phyloP scores from a whole-genome alignment of 2,797 vertebrate genomes.

The Lophotriccus pileatus region DNA sequence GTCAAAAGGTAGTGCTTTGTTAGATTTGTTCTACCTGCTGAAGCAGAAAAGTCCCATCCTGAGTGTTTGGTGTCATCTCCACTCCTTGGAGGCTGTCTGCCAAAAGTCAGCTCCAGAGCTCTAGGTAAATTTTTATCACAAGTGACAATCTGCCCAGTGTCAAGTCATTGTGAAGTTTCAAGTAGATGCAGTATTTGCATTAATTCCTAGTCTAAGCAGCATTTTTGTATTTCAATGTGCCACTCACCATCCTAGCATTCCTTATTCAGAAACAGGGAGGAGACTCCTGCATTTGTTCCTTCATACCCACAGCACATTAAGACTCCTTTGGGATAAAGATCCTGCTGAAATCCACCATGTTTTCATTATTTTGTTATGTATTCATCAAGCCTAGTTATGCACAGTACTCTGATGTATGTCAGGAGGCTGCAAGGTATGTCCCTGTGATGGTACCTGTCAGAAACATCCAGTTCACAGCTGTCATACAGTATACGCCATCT shows the following conservation, averaged over 20 bases:
- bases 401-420: not conserved
- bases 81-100: not conserved
- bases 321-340: not conserved
- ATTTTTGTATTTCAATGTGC: not conserved
- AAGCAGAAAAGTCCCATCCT: not conserved
- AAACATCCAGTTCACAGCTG: constrained; percentile 8
- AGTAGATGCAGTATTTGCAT: not conserved
- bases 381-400: not conserved
- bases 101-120: not conserved
- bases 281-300: not conserved
- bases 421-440: not conserved
- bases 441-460: not conserved
- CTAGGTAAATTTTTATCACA: not conserved
- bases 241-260: not conserved
- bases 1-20: not conserved
- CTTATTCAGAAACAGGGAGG: not conserved
- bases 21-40: not conserved
- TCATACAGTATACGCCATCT: not conserved
- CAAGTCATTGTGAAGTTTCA: not conserved
- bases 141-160: not conserved
- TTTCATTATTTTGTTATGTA: not conserved
- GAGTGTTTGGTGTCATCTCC: not conserved
- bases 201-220: not conserved
- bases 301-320: not conserved
- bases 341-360: not conserved